Base-by-base conservation (phyloP, 2,113 vertebrate genomes). In the Toxotes jaculatrix region DNA sequence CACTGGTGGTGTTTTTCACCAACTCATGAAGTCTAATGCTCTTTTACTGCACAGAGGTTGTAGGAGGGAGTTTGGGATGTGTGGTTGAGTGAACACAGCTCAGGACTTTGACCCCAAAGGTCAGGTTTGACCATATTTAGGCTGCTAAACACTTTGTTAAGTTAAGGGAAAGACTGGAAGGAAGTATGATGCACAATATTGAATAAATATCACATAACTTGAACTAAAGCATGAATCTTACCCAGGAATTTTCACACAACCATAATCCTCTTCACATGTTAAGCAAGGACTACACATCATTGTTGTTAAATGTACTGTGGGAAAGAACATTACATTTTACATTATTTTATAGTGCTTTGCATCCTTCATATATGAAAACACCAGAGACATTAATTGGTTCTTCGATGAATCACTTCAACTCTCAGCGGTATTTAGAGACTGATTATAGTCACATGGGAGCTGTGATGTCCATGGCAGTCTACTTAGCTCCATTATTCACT, bases 381-480 rank as follows among this genome's bases (percentile, higher is more conserved):
- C 63, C 10, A 34, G 66, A 88, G 66, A 69, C 80, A 70, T 49
- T 59, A 60, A 56, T 68, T 61, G 61, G 77, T 56, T 64, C 55
- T 68, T 42, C 8, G 49, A 43, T 67, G 73, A 88, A 89, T 82
- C 76, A 81, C 69, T 86, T 78, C 70, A 84, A 84, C 65, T 65
- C 87, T 82, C 74, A 32, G 69, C 31, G 45, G 88, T 71, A 81
- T 87, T 87, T 55, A 47, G 40, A 86, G 77, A 88, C 81, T 81
- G 85, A 89, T 88, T 86, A 55, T 51, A 40, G 77, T 87, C 80
- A 85, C 88, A 80, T 88, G 91, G 91, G 89, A 90, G 79, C 85
- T 49, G 74, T 67, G 89, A 87, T 87, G 83, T 90, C 86, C 63
- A 0, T 49, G 49, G 75, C 74, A 84, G 71, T 82, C 77, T 84